These are phyloP conservation scores for Ceramica pisi DNA, from an alignment of 2,888 invertebrate genomes.

Conservation along the genomic window DNA sequence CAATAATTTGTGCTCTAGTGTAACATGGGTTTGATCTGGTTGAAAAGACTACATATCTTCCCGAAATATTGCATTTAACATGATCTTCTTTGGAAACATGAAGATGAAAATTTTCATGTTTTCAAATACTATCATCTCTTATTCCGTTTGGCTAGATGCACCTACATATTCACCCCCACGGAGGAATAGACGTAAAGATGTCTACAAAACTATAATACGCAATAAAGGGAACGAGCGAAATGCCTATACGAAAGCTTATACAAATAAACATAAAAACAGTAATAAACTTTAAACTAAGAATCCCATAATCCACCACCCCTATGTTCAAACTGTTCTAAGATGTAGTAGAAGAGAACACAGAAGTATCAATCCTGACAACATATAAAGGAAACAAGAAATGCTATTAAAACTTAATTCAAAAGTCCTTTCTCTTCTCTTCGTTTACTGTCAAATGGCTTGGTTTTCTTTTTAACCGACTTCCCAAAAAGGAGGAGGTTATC, in stretches of 20 bases:
- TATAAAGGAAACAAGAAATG: neutral
- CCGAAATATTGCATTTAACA: neutral
- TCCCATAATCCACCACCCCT: constrained; percentile 61
- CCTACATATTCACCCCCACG: constrained; percentile 17
- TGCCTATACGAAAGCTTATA: constrained; percentile 53
- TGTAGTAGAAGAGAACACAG: neutral
- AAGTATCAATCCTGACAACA: constrained; percentile 27
- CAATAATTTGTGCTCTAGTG: neutral
- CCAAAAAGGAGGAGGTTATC: too few species aligned
- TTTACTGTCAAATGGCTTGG: too few species aligned
- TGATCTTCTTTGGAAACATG: too few species aligned
- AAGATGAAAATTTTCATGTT: neutral
- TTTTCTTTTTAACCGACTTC: too few species aligned
- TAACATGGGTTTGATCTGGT: neutral
- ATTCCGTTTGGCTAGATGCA: constrained; percentile 15
- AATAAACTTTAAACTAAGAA: constrained; percentile 63
- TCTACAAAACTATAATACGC: constrained; percentile 51
- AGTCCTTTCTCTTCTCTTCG: too few species aligned
- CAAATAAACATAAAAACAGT: constrained; percentile 63
- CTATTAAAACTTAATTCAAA: too few species aligned
- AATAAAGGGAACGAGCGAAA: constrained; percentile 52
- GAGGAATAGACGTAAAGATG: constrained; percentile 51
- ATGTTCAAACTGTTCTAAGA: constrained; percentile 25
- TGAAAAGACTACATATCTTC: neutral
- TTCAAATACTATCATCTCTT: neutral